Conservation (phyloP, 23 tunicate genomes). For the Trididemnum miniatum region DNA sequence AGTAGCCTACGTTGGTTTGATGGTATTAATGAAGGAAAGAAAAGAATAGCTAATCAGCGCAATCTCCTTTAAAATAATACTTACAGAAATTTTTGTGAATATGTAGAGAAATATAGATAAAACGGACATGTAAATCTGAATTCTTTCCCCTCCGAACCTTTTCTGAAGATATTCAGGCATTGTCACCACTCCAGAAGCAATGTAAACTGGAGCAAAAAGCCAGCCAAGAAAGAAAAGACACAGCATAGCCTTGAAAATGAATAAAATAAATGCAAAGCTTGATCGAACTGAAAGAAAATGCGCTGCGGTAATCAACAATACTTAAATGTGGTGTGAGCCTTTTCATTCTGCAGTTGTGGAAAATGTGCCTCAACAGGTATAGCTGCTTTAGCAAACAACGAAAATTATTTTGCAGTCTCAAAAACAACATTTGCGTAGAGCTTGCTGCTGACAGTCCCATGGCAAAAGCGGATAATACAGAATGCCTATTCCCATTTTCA, state of each 20-base stretch:
- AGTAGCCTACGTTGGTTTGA: too few species aligned
- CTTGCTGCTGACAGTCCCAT: too few species aligned
- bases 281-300: not conserved
- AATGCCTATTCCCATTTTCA: too few species aligned
- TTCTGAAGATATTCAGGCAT: constrained; percentile 95
- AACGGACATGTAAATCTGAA: constrained; percentile 90
- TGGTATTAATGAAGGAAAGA: too few species aligned
- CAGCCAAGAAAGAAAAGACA: constrained; percentile 83
- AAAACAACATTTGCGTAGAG: too few species aligned
- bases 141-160: constrained; percentile 93
- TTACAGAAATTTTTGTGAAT: constrained; percentile 93
- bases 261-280: not conserved
- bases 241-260: constrained; percentile 71
- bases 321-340: too few species aligned
- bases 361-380: too few species aligned
- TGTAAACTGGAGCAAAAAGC: constrained; percentile 96
- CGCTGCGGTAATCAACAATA: not conserved
- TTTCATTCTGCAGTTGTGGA: too few species aligned
- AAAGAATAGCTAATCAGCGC: too few species aligned
- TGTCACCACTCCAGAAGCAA: constrained; percentile 86
- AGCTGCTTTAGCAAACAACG: too few species aligned
- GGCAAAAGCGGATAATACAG: too few species aligned
- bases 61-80: not conserved
- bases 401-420: too few species aligned
- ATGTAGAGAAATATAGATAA: constrained; percentile 84